phyloP scores from a whole-genome alignment of 2,113 vertebrate genomes.

The Pseudorasbora parva region DNA sequence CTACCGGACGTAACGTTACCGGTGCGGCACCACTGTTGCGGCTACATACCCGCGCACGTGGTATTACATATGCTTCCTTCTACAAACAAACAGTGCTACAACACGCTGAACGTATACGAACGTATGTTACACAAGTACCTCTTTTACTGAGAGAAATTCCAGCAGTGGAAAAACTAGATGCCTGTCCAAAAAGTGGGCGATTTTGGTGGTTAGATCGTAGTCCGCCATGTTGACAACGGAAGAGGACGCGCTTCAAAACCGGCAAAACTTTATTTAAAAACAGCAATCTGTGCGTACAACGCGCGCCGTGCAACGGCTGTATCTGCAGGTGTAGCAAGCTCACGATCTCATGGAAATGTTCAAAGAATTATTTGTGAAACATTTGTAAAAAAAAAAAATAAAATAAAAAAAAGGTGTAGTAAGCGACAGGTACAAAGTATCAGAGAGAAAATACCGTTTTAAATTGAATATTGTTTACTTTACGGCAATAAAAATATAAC shows the following conservation, averaged over 20 bases:
- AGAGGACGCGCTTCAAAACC: constrained; percentile 51
- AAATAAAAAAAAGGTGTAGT: too few relatives aligned
- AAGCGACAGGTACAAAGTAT: neutral
- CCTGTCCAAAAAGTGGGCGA: constrained; percentile 94
- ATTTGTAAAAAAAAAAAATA: too few relatives aligned
- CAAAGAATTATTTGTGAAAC: too few relatives aligned
- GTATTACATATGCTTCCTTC: too few relatives aligned
- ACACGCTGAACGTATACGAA: neutral
- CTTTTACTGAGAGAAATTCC: constrained; percentile 95
- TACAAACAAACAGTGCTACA: neutral
- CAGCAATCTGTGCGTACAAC: too few relatives aligned
- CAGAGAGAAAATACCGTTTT: neutral
- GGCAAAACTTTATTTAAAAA: constrained; percentile 50
- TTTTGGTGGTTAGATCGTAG: constrained; percentile 92
- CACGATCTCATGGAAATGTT: too few relatives aligned
- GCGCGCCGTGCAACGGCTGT: neutral
- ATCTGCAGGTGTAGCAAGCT: neutral
- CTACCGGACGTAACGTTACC: neutral
- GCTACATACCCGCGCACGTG: constrained; percentile 39
- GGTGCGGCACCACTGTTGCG: neutral
- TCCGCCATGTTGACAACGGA: constrained; percentile 88
- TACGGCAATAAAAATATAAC: too few relatives aligned
- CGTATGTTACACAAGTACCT: constrained; percentile 73
- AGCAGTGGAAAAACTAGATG: constrained; percentile 93
- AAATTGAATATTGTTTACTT: neutral